Conservation (phyloP, 2,113 vertebrate genomes). For the Entomyzon cyanotis region DNA sequence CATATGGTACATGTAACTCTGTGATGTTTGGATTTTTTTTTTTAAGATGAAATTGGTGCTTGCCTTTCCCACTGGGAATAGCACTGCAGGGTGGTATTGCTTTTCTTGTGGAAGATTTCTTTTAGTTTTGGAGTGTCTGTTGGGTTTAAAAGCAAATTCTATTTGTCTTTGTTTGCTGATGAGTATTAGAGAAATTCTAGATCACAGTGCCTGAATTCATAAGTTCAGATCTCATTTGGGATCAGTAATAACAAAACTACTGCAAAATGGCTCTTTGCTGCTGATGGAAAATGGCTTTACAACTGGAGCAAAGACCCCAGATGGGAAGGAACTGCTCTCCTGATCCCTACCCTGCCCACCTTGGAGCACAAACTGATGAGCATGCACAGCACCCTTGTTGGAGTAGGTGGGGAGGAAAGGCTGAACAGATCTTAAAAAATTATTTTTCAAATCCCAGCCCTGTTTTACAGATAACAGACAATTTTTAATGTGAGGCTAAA, state of each 20-base stretch:
- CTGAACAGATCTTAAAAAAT: background rate
- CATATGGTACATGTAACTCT: constrained; percentile 57
- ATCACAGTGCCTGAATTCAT: background rate
- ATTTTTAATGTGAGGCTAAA: background rate
- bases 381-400: background rate
- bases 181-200: background rate
- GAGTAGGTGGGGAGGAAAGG: background rate
- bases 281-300: background rate
- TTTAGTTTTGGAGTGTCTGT: background rate
- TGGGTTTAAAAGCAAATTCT: background rate
- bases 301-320: background rate
- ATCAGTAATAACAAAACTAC: background rate
- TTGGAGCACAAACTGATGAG: background rate
- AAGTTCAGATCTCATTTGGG: background rate
- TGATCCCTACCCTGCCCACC: background rate
- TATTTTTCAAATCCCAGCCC: background rate
- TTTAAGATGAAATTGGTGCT: background rate
- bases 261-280: background rate
- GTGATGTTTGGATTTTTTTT: background rate
- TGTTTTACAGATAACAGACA: background rate
- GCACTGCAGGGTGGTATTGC: background rate
- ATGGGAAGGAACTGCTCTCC: background rate
- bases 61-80: background rate
- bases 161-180: background rate
- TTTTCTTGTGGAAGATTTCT: background rate